phyloP scores from a whole-genome alignment of 2,797 vertebrate species.

The Phyllotis vaccarum region DNA sequence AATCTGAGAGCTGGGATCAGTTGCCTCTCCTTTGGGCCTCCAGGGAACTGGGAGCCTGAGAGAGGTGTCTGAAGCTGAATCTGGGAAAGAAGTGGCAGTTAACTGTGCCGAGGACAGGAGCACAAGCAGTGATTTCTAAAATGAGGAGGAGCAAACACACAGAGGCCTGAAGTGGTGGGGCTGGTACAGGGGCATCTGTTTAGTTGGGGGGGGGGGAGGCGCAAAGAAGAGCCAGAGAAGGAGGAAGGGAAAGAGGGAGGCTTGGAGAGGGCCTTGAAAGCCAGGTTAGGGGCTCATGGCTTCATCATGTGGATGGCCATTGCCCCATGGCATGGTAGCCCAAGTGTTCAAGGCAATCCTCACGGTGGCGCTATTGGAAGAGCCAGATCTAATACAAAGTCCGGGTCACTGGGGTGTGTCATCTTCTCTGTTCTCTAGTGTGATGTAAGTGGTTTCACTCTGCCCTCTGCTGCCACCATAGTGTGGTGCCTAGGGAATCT shows the following conservation, averaged over 20 bases:
- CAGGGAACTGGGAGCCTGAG: not conserved
- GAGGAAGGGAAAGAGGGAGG: not conserved
- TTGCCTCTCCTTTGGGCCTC: slow-evolving; percentile 2
- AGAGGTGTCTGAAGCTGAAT: not conserved
- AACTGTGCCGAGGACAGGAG: slow-evolving; percentile 5
- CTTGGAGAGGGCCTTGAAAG: not conserved
- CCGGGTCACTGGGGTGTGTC: not conserved
- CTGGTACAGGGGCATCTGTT: not conserved
- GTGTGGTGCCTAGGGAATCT: not conserved
- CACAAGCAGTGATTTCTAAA: not conserved
- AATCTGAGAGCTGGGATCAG: slow-evolving; percentile 59
- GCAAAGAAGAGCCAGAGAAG: not conserved
- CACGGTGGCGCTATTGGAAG: not conserved
- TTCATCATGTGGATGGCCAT: not conserved
- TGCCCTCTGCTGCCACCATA: not conserved
- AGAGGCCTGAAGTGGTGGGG: not conserved
- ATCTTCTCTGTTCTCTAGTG: not conserved
- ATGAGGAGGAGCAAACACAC: not conserved
- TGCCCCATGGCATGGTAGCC: not conserved
- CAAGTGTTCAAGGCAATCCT: not conserved
- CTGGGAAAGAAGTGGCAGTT: slow-evolving; percentile 3
- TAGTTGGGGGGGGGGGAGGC: not conserved
- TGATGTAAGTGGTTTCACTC: not conserved
- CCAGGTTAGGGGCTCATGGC: not conserved
- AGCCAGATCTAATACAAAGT: not conserved